Evolutionary conservation across 1,140 invertebrate species (phyloP).

Genomic region (Tetranychus cinnabarinus): DNA sequence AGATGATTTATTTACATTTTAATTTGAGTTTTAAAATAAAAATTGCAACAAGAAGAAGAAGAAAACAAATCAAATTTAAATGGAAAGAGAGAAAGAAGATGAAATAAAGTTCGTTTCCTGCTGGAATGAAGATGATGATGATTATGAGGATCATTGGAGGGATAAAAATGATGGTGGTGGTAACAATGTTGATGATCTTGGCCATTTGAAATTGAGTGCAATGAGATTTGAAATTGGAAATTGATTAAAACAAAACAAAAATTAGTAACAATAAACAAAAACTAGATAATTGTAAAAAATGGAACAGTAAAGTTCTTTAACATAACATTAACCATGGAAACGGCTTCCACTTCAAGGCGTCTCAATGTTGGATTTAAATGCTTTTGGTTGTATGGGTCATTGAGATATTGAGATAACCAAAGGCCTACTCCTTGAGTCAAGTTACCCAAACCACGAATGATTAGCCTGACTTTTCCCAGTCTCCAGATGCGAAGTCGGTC

Average conservation of each 20-base stretch:
- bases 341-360: conserved; percentile 1
- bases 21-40: too few relatives aligned
- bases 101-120: too few relatives aligned
- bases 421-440: conserved; percentile 6
- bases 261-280: neutral
- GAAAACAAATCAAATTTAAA: too few relatives aligned
- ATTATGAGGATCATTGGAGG: too few relatives aligned
- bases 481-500: conserved; percentile 14
- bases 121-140: too few relatives aligned
- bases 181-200: too few relatives aligned
- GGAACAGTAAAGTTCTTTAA: conserved; percentile 8
- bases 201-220: neutral
- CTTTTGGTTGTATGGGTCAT: conserved; percentile 1
- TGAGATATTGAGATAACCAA: neutral
- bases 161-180: too few relatives aligned
- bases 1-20: too few relatives aligned
- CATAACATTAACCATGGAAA: conserved; percentile 4
- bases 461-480: conserved; percentile 12
- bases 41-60: too few relatives aligned
- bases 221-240: neutral
- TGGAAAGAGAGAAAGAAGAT: too few relatives aligned
- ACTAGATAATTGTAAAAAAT: conserved; percentile 7
- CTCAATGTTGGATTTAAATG: neutral
- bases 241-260: neutral
- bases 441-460: conserved; percentile 15